Base-by-base conservation (phyloP, 1,140 invertebrate species). In the Rhyzopertha dominica region DNA sequence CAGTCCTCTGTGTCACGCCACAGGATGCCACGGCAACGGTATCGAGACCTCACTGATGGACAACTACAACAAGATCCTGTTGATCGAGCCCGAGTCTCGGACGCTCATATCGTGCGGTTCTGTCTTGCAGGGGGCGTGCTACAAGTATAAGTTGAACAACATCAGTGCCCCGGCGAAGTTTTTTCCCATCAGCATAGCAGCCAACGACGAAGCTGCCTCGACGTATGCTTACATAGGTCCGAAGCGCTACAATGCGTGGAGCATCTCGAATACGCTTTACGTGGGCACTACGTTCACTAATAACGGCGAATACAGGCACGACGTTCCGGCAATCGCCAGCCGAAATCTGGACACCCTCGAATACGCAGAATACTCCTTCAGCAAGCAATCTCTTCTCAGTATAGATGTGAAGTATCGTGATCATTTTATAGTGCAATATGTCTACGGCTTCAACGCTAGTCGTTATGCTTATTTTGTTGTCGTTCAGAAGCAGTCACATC, bases 201-300 rank as follows among this genome's bases (percentile, higher is more conserved):
- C 91, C 1, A 96, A 95, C 62, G 92, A 95, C 67, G 85, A 89
- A 44, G 77, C 78, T 45, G 88, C 92, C 0, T 93, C 92, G 0
- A 95, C 92, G 0, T 93, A 87, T 57, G 93, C 92, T 1, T 97
- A 95, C 63, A 90, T 98, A 35, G 93, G 93, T 0, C 93, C 93
- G 0, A 85, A 92, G 50, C 79, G 84, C 32, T 91, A 92, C 59
- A 79, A 80, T 52, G 73, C 77, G 1, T 88, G 82, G 81, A 77
- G 80, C 31, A 69, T 75, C 19, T 79, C 79, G 2, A 87, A 90
- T 64, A 86, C 95, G 14, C 70, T 98, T 0, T 97, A 97, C 71
- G 90, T 97, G 4, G 92, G 90, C 2, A 93, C 91, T 2, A 95
- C 93, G 1, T 94, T 95, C 61, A 95, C 90, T 0, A 90, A 88